Percentiles rank a stretch among this genome's conserved stretches.
Conservation (phyloP, 2,113 vertebrate genomes). For the Perca flavescens region DNA sequence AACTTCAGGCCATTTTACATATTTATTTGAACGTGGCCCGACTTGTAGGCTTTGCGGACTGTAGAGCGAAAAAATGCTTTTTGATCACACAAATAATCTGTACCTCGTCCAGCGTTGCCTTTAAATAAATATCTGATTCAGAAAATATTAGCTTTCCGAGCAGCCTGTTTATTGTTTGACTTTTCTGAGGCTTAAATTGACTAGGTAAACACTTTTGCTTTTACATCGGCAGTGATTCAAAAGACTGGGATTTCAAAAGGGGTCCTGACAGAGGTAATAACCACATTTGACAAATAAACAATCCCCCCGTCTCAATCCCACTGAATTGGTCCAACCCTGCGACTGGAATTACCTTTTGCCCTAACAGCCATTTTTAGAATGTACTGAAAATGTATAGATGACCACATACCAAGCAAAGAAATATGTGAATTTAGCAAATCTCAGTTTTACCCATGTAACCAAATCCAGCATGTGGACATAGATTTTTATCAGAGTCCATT, state of each 20-base stretch:
- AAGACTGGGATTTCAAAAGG: slow-evolving; percentile 68
- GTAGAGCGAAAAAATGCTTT: slow-evolving; percentile 86
- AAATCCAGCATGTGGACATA: slow-evolving; percentile 55
- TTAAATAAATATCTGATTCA: slow-evolving; percentile 83
- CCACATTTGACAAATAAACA: slow-evolving; percentile 79
- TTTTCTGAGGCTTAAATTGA: slow-evolving; percentile 63
- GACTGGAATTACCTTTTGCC: slow-evolving; percentile 70
- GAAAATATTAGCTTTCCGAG: slow-evolving; percentile 83
- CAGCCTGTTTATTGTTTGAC: slow-evolving; percentile 79
- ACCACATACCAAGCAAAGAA: slow-evolving; percentile 51
- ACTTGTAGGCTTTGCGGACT: slow-evolving; percentile 87
- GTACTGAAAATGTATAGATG: slow-evolving; percentile 58
- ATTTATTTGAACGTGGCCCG: slow-evolving; percentile 92
- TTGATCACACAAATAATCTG: slow-evolving; percentile 93
- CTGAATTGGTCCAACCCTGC: slow-evolving; percentile 24
- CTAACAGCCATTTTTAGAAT: slow-evolving; percentile 61
- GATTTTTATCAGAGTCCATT: slow-evolving; percentile 73
- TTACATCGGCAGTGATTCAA: slow-evolving; percentile 60
- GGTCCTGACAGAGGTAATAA: slow-evolving; percentile 70
- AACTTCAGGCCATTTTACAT: slow-evolving; percentile 89
- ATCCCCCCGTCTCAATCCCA: slow-evolving; percentile 25
- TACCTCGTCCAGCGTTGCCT: slow-evolving; percentile 81
- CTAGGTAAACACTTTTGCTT: slow-evolving; percentile 71
- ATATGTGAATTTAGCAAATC: slow-evolving; percentile 22
- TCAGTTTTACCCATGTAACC: slow-evolving; percentile 56